These are phyloP conservation scores for Hybognathus amarus DNA, from an alignment of 2,797 vertebrate genomes.

Conservation along the genomic window DNA sequence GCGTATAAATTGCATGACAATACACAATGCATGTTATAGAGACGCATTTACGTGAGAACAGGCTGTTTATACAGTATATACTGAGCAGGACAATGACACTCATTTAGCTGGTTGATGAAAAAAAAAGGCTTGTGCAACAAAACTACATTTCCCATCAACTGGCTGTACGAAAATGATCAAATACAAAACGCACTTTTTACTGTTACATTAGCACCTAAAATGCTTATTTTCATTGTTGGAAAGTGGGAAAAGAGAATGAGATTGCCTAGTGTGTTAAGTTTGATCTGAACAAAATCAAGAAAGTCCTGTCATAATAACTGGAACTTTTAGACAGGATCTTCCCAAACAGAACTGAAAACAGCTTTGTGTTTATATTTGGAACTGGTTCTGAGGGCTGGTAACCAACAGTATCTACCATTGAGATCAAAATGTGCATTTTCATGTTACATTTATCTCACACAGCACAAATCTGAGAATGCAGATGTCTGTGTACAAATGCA, in stretches of 20 bases:
- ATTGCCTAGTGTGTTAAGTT: neutral
- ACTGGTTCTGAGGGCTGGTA: neutral
- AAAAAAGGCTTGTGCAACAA: neutral
- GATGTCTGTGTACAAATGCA: conserved; percentile 26
- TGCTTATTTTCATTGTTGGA: neutral
- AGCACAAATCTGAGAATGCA: neutral
- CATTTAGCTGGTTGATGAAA: no score
- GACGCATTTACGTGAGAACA: no score
- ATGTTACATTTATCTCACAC: neutral
- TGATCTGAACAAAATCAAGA: neutral
- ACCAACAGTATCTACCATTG: neutral
- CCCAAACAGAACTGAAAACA: neutral
- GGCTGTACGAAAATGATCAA: neutral
- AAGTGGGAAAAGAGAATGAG: neutral
- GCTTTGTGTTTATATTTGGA: neutral
- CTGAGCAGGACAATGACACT: no score
- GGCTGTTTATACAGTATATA: no score
- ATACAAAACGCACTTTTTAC: neutral
- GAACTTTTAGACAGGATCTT: neutral
- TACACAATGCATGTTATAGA: no score
- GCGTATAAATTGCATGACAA: no score
- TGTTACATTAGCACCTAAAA: neutral
- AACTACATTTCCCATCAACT: neutral
- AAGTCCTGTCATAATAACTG: neutral
- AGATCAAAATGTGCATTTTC: neutral